Evolutionary conservation across 1,140 invertebrate species (phyloP).

Genomic region (Leptinotarsa defecta): DNA sequence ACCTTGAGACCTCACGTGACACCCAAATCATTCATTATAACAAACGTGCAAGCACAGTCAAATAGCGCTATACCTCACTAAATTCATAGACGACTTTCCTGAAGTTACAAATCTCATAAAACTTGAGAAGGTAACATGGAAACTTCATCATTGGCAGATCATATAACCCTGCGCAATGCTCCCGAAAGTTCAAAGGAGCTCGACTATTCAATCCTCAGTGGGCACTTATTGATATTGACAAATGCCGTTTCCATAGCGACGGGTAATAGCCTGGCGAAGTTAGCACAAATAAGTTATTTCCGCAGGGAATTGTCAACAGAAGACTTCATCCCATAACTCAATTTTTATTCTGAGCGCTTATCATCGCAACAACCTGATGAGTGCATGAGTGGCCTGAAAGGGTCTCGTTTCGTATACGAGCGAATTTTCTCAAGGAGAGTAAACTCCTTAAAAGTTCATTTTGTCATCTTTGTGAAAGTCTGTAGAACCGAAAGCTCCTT

Average conservation of each 20-base stretch:
- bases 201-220: constrained; percentile 19
- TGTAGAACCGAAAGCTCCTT: neutral
- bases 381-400: constrained; percentile 15
- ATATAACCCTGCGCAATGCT: constrained; percentile 2
- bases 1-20: no score
- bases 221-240: constrained; percentile 46
- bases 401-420: neutral
- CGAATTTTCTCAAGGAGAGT: neutral
- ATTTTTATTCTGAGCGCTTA: constrained; percentile 48
- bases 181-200: neutral
- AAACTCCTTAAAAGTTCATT: constrained; percentile 13
- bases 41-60: no score
- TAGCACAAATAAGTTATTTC: constrained; percentile 54
- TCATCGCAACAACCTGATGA: constrained; percentile 52
- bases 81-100: no score
- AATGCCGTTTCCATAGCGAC: constrained; percentile 40
- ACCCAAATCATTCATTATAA: no score
- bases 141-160: constrained; percentile 4
- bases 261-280: constrained; percentile 51
- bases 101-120: neutral
- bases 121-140: neutral
- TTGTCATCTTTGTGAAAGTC: constrained; percentile 7
- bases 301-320: constrained; percentile 54
- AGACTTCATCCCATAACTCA: constrained; percentile 53
- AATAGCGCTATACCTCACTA: no score